Conservation (phyloP, 2,113 vertebrate species). For the Dromiciops gliroides region DNA sequence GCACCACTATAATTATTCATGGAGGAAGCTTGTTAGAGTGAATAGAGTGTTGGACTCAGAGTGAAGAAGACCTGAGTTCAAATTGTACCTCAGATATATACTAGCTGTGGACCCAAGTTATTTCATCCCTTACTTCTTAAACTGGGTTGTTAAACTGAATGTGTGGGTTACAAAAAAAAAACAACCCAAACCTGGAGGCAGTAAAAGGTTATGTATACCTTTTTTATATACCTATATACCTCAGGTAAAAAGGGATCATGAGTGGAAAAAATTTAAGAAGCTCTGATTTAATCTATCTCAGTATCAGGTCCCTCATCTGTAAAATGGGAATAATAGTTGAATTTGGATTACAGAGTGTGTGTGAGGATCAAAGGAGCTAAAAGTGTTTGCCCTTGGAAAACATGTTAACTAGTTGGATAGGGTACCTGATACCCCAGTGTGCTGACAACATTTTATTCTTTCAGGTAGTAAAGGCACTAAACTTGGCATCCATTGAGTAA, state of each 20-base stretch:
- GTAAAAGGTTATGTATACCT: too few species aligned
- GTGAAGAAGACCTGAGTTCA: not conserved
- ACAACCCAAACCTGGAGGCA: too few species aligned
- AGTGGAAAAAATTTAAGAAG: too few species aligned
- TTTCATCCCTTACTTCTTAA: too few species aligned
- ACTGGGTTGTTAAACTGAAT: too few species aligned
- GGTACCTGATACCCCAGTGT: not conserved
- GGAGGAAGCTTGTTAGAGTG: not conserved
- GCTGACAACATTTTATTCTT: not conserved
- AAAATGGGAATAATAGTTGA: not conserved
- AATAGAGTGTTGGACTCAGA: not conserved
- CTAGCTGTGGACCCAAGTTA: too few species aligned
- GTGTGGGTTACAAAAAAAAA: too few species aligned
- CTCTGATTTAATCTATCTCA: not conserved
- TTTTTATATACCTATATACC: too few species aligned
- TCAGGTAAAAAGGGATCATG: too few species aligned
- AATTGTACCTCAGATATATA: not conserved
- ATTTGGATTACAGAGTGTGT: not conserved
- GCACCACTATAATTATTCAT: not conserved
- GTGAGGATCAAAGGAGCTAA: not conserved
- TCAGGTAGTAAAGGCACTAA: not conserved
- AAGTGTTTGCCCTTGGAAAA: too few species aligned
- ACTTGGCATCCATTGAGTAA: not conserved
- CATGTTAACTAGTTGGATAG: not conserved
- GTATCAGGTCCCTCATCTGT: not conserved